Conservation (phyloP, 92 coral and sea anemone genomes). For the Paramuricea clavata region DNA sequence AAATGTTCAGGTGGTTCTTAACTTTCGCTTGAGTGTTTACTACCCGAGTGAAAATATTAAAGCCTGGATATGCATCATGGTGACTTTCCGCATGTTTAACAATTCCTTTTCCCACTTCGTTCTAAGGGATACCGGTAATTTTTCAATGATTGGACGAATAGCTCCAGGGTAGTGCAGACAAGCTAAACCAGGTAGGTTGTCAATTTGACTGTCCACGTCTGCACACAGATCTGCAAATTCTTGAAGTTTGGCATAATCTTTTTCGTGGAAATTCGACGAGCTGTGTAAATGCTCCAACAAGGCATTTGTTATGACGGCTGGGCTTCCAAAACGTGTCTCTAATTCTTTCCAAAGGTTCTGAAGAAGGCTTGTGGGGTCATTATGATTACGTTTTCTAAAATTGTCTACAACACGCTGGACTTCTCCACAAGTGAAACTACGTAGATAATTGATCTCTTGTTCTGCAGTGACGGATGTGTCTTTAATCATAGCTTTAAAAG, state of each 20-base stretch:
- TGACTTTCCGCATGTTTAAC: no score
- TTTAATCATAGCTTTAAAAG: constrained; percentile 64
- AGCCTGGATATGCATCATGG: constrained; percentile 57
- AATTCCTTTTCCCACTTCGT: constrained; percentile 26
- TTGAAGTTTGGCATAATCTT: constrained; percentile 43
- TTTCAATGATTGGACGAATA: constrained; percentile 47
- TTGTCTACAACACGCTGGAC: constrained; percentile 70
- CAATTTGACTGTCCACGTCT: constrained; percentile 58
- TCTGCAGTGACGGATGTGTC: constrained; percentile 62
- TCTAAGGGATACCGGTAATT: constrained; percentile 38
- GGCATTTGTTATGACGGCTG: constrained; percentile 71
- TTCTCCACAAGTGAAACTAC: constrained; percentile 52
- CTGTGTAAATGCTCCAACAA: constrained; percentile 63
- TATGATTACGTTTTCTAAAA: constrained; percentile 69
- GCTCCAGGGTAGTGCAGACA: constrained; percentile 61
- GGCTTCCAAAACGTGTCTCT: constrained; percentile 74
- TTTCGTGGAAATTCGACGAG: constrained; percentile 53
- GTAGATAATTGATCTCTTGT: constrained; percentile 53
- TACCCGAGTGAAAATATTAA: no score
- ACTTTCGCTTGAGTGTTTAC: no score
- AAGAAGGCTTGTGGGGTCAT: constrained; percentile 63
- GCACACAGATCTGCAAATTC: constrained; percentile 60
- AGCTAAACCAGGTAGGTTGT: constrained; percentile 57
- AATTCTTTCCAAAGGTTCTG: constrained; percentile 60
- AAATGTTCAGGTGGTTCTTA: no score